Evolutionary conservation across 2,888 invertebrate genomes (phyloP), one percentile per base, ranked within the genome.

Genomic region (Hedychridium roseum): DNA sequence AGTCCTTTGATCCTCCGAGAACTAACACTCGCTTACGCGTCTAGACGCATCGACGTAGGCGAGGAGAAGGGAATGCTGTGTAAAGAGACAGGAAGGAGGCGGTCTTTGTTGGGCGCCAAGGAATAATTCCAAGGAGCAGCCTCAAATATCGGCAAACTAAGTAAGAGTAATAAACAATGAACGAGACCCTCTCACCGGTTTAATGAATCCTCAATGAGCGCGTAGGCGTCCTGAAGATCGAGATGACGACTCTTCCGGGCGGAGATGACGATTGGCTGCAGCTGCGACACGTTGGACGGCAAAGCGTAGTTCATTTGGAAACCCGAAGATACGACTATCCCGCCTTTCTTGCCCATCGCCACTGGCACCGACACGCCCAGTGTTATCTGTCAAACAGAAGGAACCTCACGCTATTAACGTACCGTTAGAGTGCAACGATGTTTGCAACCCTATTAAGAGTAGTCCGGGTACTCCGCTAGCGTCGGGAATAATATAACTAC

Each of bases 291-390:
- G 62, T 79, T 76, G 64, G 65, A 72, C 18, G 78, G 78, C 50
- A 78, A 57, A 21, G 37, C 60, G 60, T 71, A 78, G 62, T 78
- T 78, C 62, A 78, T 69, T 68, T 78, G 78, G 63, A 69, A 77
- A 38, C 68, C 78, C 18, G 58, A 50, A 31, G 66, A 59, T 60
- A 68, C 73, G 30, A 60, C 66, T 28, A 78, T 32, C 36, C 66
- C 66, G 23, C 78, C 78, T 27, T 56, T 66, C 56, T 74, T 70
- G 57, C 50, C 66, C 68, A 64, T 71, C 37, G 54, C 58, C 15
- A 78, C 54, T 12, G 78, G 78, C 23, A 71, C 57, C 30, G 77
- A 71, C 20, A 71, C 55, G 3, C 74, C 78, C 23, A 73, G 14
- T 30, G 71, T 72, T 40, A 76, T 63, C 78, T 78, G 60, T 21